Conservation (phyloP, 2,797 vertebrate species). For the Anguilla megastoma region DNA sequence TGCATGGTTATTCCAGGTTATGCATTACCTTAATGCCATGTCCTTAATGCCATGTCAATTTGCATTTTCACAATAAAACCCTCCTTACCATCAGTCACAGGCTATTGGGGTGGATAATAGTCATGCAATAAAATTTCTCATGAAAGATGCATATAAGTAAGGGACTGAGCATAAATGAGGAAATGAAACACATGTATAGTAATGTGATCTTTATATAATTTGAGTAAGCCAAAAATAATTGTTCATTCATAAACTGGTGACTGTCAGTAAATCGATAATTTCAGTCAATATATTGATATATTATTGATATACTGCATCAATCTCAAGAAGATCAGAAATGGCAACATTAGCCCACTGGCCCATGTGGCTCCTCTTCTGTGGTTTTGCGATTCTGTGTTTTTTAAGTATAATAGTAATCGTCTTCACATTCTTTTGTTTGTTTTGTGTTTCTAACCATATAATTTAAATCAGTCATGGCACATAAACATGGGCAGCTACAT, state of each 20-base stretch:
- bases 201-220: neutral
- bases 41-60: neutral
- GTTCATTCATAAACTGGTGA: neutral
- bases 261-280: neutral
- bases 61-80: neutral
- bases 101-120: neutral
- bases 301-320: neutral
- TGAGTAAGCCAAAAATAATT: neutral
- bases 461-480: neutral
- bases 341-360: neutral
- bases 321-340: neutral
- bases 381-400: neutral
- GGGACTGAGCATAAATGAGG: neutral
- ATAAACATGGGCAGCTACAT: neutral
- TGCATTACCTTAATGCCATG: neutral
- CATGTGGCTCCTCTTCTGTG: neutral
- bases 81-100: neutral
- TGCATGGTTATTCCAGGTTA: neutral
- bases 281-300: neutral
- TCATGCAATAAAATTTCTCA: neutral
- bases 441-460: neutral
- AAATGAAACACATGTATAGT: neutral
- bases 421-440: neutral
- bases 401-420: neutral
- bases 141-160: neutral